Percentiles rank a stretch among this genome's conserved stretches.
Conservation (phyloP, 1,140 invertebrate species). For the Apis florea region DNA sequence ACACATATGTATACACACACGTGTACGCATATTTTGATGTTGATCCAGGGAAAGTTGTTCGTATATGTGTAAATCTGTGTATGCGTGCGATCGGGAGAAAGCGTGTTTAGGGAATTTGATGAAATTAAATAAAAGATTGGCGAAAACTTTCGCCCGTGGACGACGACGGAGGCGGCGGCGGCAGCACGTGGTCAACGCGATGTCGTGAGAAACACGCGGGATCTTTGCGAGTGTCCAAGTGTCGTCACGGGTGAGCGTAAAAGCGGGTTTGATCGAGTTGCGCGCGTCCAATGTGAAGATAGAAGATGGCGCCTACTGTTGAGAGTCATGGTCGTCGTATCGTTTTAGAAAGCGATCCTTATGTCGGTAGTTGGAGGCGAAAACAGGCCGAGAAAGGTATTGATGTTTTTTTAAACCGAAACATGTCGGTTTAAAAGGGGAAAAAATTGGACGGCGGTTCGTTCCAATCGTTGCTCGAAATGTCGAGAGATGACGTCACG, state of each 20-base stretch:
- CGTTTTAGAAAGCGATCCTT: conserved; percentile 56
- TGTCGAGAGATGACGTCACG: no score
- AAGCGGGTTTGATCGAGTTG: background rate
- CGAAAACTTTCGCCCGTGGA: background rate
- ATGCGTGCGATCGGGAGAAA: background rate
- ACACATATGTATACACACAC: no score
- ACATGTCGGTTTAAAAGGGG: background rate
- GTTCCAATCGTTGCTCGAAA: no score
- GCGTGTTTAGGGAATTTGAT: background rate
- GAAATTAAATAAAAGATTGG: background rate
- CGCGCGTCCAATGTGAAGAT: background rate
- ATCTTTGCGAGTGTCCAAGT: conserved; percentile 1
- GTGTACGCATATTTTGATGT: no score
- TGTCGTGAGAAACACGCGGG: background rate
- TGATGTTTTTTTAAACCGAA: background rate
- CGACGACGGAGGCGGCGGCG: no score
- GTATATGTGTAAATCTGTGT: background rate
- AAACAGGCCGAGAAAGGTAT: conserved; percentile 59
- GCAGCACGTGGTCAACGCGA: conserved; percentile 6
- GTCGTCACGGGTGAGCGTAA: background rate
- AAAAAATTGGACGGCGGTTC: no score
- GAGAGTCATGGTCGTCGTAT: conserved; percentile 50
- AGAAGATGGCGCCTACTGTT: conserved; percentile 62
- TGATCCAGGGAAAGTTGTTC: background rate
- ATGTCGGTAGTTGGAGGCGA: conserved; percentile 55